A percentile compares a stretch with the other conserved stretches of the same genome.
Conservation (phyloP, 2,113 vertebrate species). For the Entomyzon cyanotis region DNA sequence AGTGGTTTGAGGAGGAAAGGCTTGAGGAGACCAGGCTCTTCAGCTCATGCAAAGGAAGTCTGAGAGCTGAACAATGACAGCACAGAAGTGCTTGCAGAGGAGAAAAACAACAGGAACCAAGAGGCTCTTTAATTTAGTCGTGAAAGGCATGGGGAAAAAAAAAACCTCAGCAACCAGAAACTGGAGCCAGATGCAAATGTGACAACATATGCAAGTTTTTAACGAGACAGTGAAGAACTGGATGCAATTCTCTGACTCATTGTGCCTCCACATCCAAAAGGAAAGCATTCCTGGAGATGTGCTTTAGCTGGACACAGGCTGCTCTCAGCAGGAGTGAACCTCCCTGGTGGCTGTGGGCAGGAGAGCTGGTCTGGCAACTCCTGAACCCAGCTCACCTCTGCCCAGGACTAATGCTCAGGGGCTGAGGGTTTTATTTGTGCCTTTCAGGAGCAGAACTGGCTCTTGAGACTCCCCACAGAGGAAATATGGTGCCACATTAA, state of each 20-base stretch:
- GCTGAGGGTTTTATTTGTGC: not conserved
- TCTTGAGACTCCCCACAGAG: not conserved
- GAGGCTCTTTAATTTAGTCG: not conserved
- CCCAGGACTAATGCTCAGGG: not conserved
- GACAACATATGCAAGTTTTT: not conserved
- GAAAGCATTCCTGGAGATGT: accelerated
- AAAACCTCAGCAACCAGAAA: not conserved
- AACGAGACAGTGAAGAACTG: not conserved
- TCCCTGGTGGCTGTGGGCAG: not conserved
- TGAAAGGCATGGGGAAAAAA: not conserved
- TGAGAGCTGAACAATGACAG: conserved; percentile 10
- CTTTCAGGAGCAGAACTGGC: not conserved
- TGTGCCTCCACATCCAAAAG: not conserved
- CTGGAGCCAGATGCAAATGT: not conserved
- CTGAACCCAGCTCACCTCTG: not conserved
- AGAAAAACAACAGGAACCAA: not conserved
- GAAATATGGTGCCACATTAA: not conserved
- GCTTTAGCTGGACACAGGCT: not conserved
- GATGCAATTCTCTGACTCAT: not conserved
- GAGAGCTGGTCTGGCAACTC: not conserved
- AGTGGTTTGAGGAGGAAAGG: not conserved
- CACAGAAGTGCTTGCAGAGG: not conserved
- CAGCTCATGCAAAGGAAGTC: not conserved
- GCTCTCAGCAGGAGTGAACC: not conserved
- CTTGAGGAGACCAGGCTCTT: not conserved